phyloP scores from a whole-genome alignment of 2,797 vertebrate genomes.

The Mormyrus hasselquistii region DNA sequence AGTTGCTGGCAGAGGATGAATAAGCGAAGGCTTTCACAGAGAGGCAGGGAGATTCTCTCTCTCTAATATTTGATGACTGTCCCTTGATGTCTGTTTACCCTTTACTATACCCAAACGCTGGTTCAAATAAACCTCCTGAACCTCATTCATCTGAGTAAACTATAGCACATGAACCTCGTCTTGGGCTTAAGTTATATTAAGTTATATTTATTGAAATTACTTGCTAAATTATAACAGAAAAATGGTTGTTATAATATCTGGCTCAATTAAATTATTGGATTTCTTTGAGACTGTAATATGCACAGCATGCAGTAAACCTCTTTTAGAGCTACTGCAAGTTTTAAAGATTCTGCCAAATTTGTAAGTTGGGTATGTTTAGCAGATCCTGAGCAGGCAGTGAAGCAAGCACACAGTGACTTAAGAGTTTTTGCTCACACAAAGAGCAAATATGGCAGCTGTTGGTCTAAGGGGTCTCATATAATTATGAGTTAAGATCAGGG shows the following conservation, averaged over 20 bases:
- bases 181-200: not conserved
- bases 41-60: not conserved
- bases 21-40: not conserved
- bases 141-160: not conserved
- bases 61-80: not conserved
- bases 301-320: not conserved
- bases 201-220: not conserved
- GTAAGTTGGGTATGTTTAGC: not conserved
- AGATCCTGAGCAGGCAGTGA: not conserved
- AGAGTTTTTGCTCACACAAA: not conserved
- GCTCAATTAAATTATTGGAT: not conserved
- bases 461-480: not conserved
- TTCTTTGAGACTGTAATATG: not conserved
- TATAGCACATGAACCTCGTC: not conserved
- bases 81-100: not conserved
- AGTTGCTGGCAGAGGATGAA: constrained; percentile 6
- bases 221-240: not conserved
- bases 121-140: not conserved
- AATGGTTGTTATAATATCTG: not conserved
- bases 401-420: not conserved
- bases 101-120: not conserved
- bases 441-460: not conserved
- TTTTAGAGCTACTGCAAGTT: not conserved
- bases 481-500: not conserved
- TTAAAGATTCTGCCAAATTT: not conserved